Evolutionary conservation across 2,888 invertebrate species (phyloP).

Genomic region (Conistra vaccinii): DNA sequence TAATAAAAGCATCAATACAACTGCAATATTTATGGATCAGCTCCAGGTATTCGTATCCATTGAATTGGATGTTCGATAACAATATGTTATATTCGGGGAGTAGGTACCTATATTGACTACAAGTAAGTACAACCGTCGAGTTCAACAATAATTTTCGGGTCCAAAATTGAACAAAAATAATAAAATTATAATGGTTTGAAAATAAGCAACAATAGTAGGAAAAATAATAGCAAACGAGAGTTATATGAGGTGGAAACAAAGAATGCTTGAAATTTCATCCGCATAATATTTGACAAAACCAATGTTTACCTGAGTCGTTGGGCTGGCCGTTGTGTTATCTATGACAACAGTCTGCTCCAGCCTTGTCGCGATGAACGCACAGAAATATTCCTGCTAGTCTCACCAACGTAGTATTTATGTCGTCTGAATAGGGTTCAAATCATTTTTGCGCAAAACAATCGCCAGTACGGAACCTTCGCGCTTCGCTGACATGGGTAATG

Average conservation of each 20-base stretch:
- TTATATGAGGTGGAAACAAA: conserved; percentile 74
- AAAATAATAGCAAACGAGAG: conserved; percentile 62
- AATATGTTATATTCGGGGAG: neutral
- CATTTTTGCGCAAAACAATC: conserved; percentile 83
- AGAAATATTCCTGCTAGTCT: conserved; percentile 74
- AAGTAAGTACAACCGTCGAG: neutral
- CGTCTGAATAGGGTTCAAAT: conserved; percentile 82
- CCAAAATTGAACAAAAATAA: neutral
- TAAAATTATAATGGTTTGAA: conserved; percentile 5
- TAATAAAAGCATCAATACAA: neutral
- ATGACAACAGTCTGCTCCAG: conserved; percentile 79
- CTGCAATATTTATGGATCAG: neutral
- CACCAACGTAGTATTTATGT: conserved; percentile 78
- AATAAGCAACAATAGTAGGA: conserved; percentile 14
- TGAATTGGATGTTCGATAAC: neutral
- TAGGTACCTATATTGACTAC: neutral
- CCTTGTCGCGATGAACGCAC: conserved; percentile 71
- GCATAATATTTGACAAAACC: conserved; percentile 85
- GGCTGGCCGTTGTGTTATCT: conserved; percentile 82
- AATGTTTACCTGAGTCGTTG: conserved; percentile 82
- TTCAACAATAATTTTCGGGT: neutral
- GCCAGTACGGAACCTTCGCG: conserved; percentile 70
- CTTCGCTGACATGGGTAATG: conserved; percentile 84
- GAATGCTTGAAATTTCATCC: conserved; percentile 84
- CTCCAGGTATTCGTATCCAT: neutral